phyloP scores from a whole-genome alignment of 2,888 invertebrate genomes.

The Drosophila helvetica region DNA sequence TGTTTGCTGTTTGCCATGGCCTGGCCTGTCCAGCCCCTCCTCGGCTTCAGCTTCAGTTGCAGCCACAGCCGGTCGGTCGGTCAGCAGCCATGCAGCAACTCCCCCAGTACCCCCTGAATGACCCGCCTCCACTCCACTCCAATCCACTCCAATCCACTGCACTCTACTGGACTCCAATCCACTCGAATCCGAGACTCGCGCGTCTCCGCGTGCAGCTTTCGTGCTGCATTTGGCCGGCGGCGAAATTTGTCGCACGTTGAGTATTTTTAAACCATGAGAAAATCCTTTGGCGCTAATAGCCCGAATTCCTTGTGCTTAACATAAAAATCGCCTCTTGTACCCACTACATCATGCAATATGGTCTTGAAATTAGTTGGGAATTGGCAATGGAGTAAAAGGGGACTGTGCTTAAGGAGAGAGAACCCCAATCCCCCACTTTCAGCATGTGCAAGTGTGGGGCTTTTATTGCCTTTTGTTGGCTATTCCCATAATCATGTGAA shows the following conservation, averaged over 20 bases:
- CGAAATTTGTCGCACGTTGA: constrained; percentile 77
- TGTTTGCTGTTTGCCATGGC: constrained; percentile 22
- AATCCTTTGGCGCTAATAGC: constrained; percentile 83
- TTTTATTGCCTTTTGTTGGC: constrained; percentile 38
- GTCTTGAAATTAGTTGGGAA: constrained; percentile 59
- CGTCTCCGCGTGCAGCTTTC: constrained; percentile 74
- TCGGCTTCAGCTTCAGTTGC: constrained; percentile 5
- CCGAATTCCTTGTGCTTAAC: constrained; percentile 81
- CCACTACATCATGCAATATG: constrained; percentile 73
- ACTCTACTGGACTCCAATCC: constrained; percentile 10
- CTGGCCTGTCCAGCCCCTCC: constrained; percentile 51
- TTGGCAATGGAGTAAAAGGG: constrained; percentile 20
- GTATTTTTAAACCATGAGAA: constrained; percentile 83
- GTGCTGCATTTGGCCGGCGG: constrained; percentile 76
- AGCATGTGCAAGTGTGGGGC: constrained; percentile 51
- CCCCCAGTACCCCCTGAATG: constrained; percentile 35
- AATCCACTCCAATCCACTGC: constrained; percentile 7
- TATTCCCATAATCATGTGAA: constrained; percentile 68
- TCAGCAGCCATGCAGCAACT: constrained; percentile 31
- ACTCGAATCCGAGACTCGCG: constrained; percentile 15
- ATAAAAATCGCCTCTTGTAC: constrained; percentile 77
- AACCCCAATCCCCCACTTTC: constrained; percentile 34
- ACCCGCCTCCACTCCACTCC: constrained; percentile 24
- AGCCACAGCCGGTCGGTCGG: constrained; percentile 18
- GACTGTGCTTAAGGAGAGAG: background rate